These are phyloP conservation scores for Listronotus bonariensis DNA, from an alignment of 1,140 invertebrate species.

Conservation along the genomic window DNA sequence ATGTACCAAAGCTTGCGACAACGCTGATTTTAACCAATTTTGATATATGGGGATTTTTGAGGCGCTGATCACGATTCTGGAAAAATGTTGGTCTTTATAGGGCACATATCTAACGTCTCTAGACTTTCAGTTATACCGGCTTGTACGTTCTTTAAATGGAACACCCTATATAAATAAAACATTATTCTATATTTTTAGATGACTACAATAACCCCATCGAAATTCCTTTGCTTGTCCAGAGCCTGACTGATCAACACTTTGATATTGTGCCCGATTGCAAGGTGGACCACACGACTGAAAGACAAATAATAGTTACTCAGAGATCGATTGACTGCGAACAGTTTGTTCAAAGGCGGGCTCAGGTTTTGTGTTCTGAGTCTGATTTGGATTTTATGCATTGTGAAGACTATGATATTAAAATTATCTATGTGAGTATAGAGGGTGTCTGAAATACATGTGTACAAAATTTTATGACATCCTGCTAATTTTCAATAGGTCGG, in stretches of 20 bases:
- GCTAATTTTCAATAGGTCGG: no score
- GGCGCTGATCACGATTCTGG: no score
- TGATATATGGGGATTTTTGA: no score
- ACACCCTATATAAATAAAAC: no score
- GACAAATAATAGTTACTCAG: constrained; percentile 53
- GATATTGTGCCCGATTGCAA: constrained; percentile 53
- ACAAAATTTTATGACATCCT: no score
- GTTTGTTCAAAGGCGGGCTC: constrained; percentile 52
- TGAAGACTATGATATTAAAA: constrained; percentile 55
- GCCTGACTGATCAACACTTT: constrained; percentile 51
- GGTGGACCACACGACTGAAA: constrained; percentile 52
- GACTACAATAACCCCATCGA: constrained; percentile 53
- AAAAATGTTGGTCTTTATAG: no score
- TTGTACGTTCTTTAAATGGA: no score
- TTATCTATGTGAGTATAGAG: constrained; percentile 50
- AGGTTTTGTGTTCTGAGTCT: constrained; percentile 50
- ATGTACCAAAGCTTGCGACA: no score
- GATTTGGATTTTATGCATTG: constrained; percentile 53
- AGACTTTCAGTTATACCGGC: no score
- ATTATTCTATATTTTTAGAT: constrained; percentile 40
- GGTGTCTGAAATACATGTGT: no score
- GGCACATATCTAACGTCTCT: no score
- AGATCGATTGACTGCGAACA: constrained; percentile 53
- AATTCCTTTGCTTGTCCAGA: constrained; percentile 53
- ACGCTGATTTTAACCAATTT: no score